Evolutionary conservation across 2,797 vertebrate genomes (phyloP), one percentile per base, ranked within the genome.

Genomic region (Halcyon badia): DNA sequence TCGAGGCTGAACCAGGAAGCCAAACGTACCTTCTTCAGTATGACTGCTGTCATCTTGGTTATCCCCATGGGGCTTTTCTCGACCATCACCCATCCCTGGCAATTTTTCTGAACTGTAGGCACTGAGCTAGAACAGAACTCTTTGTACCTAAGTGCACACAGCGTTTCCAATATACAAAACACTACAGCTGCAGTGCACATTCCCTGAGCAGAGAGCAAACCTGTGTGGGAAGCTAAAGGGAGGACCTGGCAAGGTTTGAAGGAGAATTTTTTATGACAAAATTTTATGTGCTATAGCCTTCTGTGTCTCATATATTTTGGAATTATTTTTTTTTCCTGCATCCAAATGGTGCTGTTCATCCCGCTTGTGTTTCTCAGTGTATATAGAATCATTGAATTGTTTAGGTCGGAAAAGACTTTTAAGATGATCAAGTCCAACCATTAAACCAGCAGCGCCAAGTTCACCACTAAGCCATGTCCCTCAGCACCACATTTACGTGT

Each of bases 91-190:
- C 72, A 78, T 52, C 65, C 66, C 69, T 68, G 37, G 86, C 31
- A 92, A 68, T 71, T 78, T 88, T 93, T 64, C 77, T 92, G 75
- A 64, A 48, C 76, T 83, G 72, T 64, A 65, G 86, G 58, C 78
- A 17, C 44, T 14, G 93, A 89, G 70, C 35, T 60, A 24, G 91
- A 84, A 80, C 46, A 80, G 62, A 72, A 77, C 35, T 78, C 58
- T 39, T 8, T 51, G 57, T 75, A 39, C 31, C 26, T 51, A 42
- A 72, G 46, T 1, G 17, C 39, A 18, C 7, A 35, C 9, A 17
- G 24, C 8, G 31, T 66, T 90, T 94, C 69, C 86, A 71, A 56
- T 57, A 31, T 13, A 30, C 21, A 64, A 49, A 75, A 30, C 28
- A 3, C 49, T 49, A 48, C 66, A 60, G 48, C 26, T 71, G 83